These are phyloP conservation scores for Eledone cirrhosa DNA, from an alignment of 2,888 invertebrate genomes.

Conservation along the genomic window DNA sequence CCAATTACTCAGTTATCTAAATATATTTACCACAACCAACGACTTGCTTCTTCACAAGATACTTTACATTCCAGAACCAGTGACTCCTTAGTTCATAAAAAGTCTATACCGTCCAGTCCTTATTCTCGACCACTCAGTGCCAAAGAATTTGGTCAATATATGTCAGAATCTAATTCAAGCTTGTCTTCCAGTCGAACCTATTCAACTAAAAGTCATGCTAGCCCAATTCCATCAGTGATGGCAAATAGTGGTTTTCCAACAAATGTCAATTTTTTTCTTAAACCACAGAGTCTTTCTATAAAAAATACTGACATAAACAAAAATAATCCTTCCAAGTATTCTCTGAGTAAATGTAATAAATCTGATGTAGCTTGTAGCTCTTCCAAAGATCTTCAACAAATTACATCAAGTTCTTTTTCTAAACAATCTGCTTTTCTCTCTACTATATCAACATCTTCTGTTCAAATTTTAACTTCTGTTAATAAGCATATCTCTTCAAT, in stretches of 20 bases:
- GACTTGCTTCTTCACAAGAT: neutral
- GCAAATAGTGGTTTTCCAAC: conserved; percentile 41
- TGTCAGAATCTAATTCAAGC: conserved; percentile 35
- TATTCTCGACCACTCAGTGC: conserved; percentile 61
- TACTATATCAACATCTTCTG: neutral
- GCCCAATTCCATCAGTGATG: conserved; percentile 29
- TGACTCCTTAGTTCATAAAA: conserved; percentile 21
- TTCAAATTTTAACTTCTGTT: neutral
- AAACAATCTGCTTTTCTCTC: conserved; percentile 1
- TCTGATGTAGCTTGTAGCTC: too few species aligned
- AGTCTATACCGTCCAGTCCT: conserved; percentile 42
- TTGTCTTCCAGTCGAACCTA: conserved; percentile 33
- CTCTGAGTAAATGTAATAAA: too few species aligned
- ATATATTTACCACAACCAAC: conserved; percentile 7
- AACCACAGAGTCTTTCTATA: conserved; percentile 43
- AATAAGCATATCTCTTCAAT: conserved; percentile 7
- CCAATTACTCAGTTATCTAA: neutral
- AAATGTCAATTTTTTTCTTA: conserved; percentile 49
- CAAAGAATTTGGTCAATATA: conserved; percentile 49
- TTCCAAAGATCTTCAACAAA: too few species aligned
- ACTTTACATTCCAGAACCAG: neutral
- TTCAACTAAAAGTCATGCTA: conserved; percentile 19
- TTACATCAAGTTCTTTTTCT: neutral
- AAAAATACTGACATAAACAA: too few species aligned
- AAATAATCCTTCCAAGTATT: too few species aligned